phyloP scores from a whole-genome alignment of 2,888 invertebrate species.

The Cataglyphis rosenhaueri region DNA sequence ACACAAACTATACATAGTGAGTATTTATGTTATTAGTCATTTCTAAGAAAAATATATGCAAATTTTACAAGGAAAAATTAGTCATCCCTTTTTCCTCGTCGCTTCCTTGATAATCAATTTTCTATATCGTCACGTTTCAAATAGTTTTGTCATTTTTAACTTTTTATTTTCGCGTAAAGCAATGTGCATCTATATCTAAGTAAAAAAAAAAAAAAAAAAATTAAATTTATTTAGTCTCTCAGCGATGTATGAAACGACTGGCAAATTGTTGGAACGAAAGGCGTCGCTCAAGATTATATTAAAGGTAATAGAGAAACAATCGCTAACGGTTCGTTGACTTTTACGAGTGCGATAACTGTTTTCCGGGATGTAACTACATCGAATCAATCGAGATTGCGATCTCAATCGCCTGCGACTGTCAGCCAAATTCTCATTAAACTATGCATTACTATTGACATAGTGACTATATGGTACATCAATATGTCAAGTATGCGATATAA shows the following conservation, averaged over 20 bases:
- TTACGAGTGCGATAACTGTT: slow-evolving; percentile 48
- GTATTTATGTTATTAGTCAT: neutral
- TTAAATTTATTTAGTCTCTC: slow-evolving; percentile 17
- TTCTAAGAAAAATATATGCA: slow-evolving; percentile 1
- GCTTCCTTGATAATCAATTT: neutral
- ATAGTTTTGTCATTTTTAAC: neutral
- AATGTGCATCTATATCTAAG: neutral
- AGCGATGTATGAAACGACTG: slow-evolving; percentile 8
- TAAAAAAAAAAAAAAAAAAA: neutral
- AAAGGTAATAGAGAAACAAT: slow-evolving; percentile 46
- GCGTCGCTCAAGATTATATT: slow-evolving; percentile 37
- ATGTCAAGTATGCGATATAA: slow-evolving; percentile 25
- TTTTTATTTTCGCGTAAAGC: neutral
- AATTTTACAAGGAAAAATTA: slow-evolving; percentile 13
- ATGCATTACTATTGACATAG: neutral
- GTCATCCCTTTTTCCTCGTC: slow-evolving; percentile 21
- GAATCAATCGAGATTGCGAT: slow-evolving; percentile 24
- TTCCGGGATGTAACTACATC: slow-evolving; percentile 21
- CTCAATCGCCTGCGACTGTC: slow-evolving; percentile 7
- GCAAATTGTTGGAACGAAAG: slow-evolving; percentile 46
- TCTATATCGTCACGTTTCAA: neutral
- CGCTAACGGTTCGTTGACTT: slow-evolving; percentile 28
- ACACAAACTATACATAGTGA: neutral
- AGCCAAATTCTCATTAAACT: slow-evolving; percentile 37
- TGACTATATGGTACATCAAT: neutral